These are phyloP conservation scores for Leptogaster cylindrica DNA, from an alignment of 2,888 invertebrate genomes.

Conservation along the genomic window DNA sequence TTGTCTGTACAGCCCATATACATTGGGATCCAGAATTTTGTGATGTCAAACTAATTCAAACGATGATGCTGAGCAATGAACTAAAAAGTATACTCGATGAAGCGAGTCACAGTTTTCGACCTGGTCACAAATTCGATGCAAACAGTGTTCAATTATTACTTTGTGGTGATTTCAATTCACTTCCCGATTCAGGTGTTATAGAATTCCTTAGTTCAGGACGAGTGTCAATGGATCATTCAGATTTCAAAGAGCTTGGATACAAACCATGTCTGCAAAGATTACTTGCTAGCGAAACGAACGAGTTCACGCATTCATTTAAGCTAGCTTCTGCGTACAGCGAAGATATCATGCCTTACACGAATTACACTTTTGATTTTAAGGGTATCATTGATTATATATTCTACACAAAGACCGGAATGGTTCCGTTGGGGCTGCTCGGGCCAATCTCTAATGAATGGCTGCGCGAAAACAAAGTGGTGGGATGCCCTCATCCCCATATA, in stretches of 20 bases:
- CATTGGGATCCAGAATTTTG: slow-evolving; percentile 99
- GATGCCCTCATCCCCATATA: slow-evolving; percentile 97
- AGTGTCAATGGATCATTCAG: slow-evolving; percentile 89
- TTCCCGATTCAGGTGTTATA: slow-evolving; percentile 97
- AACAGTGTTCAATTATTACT: slow-evolving; percentile 88
- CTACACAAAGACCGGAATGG: slow-evolving; percentile 95
- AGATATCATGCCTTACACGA: slow-evolving; percentile 96
- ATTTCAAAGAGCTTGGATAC: slow-evolving; percentile 96
- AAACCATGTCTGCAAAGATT: slow-evolving; percentile 89
- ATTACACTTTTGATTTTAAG: slow-evolving; percentile 99
- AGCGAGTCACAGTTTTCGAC: slow-evolving; percentile 78
- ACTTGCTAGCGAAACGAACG: slow-evolving; percentile 84
- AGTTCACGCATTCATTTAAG: slow-evolving; percentile 96
- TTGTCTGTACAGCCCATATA: slow-evolving; percentile 98
- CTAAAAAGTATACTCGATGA: slow-evolving; percentile 86
- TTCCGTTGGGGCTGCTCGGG: slow-evolving; percentile 91
- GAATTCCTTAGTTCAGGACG: slow-evolving; percentile 93
- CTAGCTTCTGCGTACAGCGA: slow-evolving; percentile 94
- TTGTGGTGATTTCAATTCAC: slow-evolving; percentile 98
- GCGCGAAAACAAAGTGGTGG: slow-evolving; percentile 94
- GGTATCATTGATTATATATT: slow-evolving; percentile 99
- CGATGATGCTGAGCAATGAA: slow-evolving; percentile 98
- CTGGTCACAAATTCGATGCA: slow-evolving; percentile 74
- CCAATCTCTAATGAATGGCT: slow-evolving; percentile 93
- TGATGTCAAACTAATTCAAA: slow-evolving; percentile 98